Percentiles rank a stretch among this genome's conserved stretches.
These are phyloP conservation scores for Thalassaphorura encarpata DNA, from an alignment of 1,140 invertebrate genomes.

Conservation along the genomic window DNA sequence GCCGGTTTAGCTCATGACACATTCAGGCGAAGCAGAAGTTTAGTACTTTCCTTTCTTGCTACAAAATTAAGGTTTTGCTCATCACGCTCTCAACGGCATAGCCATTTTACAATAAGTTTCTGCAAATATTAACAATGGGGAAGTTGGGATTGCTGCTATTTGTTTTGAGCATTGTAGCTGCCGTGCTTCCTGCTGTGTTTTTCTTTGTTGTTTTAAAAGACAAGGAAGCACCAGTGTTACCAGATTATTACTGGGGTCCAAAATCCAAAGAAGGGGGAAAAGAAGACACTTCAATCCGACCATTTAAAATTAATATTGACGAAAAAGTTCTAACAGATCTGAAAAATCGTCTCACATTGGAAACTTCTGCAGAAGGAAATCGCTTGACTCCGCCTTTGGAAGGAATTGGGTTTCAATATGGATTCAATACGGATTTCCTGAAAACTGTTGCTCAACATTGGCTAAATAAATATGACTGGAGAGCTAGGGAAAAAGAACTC, in stretches of 20 bases:
- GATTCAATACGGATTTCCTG: conserved; percentile 60
- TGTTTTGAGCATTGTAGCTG: too few relatives aligned
- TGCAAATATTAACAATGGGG: too few relatives aligned
- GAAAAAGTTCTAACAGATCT: conserved; percentile 51
- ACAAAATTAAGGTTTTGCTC: too few relatives aligned
- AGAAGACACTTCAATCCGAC: conserved; percentile 20
- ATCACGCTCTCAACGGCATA: too few relatives aligned
- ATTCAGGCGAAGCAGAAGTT: too few relatives aligned
- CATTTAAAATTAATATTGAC: conserved; percentile 18
- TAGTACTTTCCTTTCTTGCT: too few relatives aligned
- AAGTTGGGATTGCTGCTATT: too few relatives aligned
- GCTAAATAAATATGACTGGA: conserved; percentile 47
- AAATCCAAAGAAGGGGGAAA: not conserved
- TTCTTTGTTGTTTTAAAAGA: too few relatives aligned
- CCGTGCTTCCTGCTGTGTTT: too few relatives aligned
- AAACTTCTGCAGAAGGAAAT: conserved; percentile 34
- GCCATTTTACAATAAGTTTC: too few relatives aligned
- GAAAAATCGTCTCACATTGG: conserved; percentile 45
- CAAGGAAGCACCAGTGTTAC: too few relatives aligned
- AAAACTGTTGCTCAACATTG: conserved; percentile 55
- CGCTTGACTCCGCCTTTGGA: conserved; percentile 50
- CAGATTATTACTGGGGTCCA: conserved; percentile 12
- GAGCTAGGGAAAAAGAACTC: conserved; percentile 38
- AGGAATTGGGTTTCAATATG: conserved; percentile 60
- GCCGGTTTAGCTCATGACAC: too few relatives aligned